phyloP scores from a whole-genome alignment of 2,113 vertebrate species.

The Myrmecobius fasciatus region DNA sequence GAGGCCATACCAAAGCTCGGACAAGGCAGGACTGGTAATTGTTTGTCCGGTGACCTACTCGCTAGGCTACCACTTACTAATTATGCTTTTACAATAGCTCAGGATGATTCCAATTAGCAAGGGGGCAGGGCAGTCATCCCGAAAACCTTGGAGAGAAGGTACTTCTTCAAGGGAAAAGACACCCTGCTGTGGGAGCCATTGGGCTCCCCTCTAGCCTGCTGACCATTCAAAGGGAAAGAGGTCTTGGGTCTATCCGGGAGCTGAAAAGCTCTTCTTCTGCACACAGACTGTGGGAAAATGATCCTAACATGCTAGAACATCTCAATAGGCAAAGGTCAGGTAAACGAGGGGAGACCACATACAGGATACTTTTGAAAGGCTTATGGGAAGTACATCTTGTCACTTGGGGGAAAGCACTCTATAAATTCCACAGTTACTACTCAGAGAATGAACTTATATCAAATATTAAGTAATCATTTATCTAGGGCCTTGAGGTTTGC shows the following conservation, averaged over 20 bases:
- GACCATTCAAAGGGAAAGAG: background rate
- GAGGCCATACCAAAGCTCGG: background rate
- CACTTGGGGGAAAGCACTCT: constrained; percentile 15
- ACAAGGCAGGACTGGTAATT: constrained; percentile 9
- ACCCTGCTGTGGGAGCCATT: background rate
- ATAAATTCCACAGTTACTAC: constrained; percentile 17
- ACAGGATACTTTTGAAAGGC: background rate
- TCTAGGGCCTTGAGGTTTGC: background rate
- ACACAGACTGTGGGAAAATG: background rate
- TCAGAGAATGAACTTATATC: constrained; percentile 2
- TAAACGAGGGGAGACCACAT: background rate
- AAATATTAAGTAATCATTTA: background rate
- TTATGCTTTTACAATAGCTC: background rate
- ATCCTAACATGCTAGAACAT: background rate
- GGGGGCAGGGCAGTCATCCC: background rate
- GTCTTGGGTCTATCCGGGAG: background rate
- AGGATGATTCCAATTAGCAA: constrained; percentile 24
- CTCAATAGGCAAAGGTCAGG: background rate
- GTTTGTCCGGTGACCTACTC: background rate
- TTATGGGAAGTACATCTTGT: constrained; percentile 41
- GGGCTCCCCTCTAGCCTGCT: background rate
- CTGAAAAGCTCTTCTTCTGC: background rate
- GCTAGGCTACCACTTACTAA: background rate
- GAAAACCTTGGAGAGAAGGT: background rate
- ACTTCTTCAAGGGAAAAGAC: background rate